Percentiles rank a stretch among this genome's conserved stretches.
Evolutionary conservation across 2,888 invertebrate genomes (phyloP).

Genomic region (Erebia palarica): DNA sequence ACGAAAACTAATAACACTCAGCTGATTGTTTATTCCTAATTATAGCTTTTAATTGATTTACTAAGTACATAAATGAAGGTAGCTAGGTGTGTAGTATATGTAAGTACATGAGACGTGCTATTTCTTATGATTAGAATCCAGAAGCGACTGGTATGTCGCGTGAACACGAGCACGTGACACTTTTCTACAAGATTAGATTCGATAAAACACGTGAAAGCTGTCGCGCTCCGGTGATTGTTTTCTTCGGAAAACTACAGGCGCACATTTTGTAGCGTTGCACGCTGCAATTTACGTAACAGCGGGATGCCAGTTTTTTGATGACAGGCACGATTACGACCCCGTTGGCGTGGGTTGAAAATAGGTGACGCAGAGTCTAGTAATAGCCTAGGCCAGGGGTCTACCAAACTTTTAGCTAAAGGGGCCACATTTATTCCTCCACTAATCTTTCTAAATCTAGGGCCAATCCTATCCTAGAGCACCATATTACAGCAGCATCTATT

Average conservation of each 20-base stretch:
- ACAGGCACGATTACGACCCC: not conserved
- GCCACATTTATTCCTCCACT: too few species aligned
- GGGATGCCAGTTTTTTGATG: not conserved
- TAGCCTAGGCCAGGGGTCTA: not conserved
- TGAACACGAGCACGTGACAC: slow-evolving; percentile 39
- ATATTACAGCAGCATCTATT: too few species aligned
- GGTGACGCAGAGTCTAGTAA: not conserved
- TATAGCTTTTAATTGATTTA: not conserved
- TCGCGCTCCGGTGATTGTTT: slow-evolving; percentile 29
- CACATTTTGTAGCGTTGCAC: not conserved
- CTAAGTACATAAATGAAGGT: not conserved
- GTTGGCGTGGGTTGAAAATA: not conserved
- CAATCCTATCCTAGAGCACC: too few species aligned
- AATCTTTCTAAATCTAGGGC: too few species aligned
- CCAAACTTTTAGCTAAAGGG: too few species aligned
- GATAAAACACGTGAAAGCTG: slow-evolving; percentile 33
- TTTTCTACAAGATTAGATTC: slow-evolving; percentile 38
- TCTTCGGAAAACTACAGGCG: slow-evolving; percentile 34
- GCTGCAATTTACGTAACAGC: slow-evolving; percentile 2
- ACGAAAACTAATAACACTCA: not conserved
- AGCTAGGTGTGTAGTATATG: not conserved
- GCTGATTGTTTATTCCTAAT: not conserved
- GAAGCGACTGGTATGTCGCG: slow-evolving; percentile 32
- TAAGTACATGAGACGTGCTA: not conserved
- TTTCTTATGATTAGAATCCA: slow-evolving; percentile 26